Evolutionary conservation across 1,140 invertebrate species (phyloP).

Genomic region (Drosophila aff.): DNA sequence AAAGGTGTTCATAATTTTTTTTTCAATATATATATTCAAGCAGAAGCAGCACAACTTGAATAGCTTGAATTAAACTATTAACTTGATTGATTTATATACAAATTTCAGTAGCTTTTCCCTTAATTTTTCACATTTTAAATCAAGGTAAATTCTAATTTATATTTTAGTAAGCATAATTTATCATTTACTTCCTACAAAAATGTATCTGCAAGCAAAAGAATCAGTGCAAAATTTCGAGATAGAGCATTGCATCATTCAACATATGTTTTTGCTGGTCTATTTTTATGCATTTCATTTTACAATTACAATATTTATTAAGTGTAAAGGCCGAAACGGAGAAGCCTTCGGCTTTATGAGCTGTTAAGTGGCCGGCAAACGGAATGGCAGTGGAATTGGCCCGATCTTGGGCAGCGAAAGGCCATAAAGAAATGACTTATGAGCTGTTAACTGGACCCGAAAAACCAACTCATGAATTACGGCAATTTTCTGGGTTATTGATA

Average conservation of each 20-base stretch:
- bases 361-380: constrained; percentile 33
- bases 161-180: too few species aligned
- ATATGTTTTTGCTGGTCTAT: not conserved
- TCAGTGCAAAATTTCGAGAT: not conserved
- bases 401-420: constrained; percentile 18
- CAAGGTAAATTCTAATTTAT: too few species aligned
- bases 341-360: constrained; percentile 53
- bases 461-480: constrained; percentile 30
- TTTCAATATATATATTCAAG: too few species aligned
- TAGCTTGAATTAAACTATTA: too few species aligned
- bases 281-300: constrained; percentile 62
- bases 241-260: constrained; percentile 6
- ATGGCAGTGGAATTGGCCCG: not conserved
- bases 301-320: constrained; percentile 68
- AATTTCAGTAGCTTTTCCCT: too few species aligned
- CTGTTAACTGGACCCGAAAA: constrained; percentile 61
- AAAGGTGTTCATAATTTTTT: not conserved
- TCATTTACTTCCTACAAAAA: too few species aligned
- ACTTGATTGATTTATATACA: not conserved
- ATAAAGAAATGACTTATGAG: constrained; percentile 59
- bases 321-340: constrained; percentile 23
- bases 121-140: too few species aligned
- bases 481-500: constrained; percentile 41
- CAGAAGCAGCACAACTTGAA: too few species aligned
- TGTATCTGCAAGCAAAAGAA: too few species aligned